phyloP scores from a whole-genome alignment of 2,888 invertebrate genomes.

The Cylindroiulus punctatus region DNA sequence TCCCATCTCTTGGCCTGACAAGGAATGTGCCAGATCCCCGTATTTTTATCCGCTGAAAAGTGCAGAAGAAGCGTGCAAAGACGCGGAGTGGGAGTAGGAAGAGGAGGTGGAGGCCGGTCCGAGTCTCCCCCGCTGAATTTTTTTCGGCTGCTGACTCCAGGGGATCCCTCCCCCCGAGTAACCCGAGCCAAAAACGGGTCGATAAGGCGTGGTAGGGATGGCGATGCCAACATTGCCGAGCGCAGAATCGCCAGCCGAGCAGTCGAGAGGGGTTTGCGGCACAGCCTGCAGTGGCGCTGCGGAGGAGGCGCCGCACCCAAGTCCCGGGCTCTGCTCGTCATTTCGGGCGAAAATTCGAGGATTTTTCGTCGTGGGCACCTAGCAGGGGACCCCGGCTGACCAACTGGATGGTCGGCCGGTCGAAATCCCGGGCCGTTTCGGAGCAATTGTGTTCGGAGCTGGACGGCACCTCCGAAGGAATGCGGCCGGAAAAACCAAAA shows the following conservation, averaged over 20 bases:
- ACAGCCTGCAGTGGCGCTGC: background rate
- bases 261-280: background rate
- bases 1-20: too few relatives aligned
- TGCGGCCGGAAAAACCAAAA: too few relatives aligned
- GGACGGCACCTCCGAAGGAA: too few relatives aligned
- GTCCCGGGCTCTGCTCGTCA: background rate
- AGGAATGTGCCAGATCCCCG: too few relatives aligned
- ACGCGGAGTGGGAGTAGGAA: too few relatives aligned
- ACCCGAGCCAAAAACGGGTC: constrained; percentile 30
- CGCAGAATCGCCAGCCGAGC: background rate
- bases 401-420: background rate
- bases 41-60: too few relatives aligned
- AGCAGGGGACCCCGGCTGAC: too few relatives aligned
- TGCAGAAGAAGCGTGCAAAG: too few relatives aligned
- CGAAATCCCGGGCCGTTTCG: background rate
- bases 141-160: background rate
- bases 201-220: constrained; percentile 3
- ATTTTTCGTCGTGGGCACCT: too few relatives aligned
- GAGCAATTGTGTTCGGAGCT: background rate
- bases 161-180: background rate
- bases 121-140: background rate
- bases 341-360: background rate
- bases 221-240: background rate
- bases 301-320: background rate
- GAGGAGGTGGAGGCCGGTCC: background rate